Evolutionary conservation across 2,113 vertebrate species (phyloP).

Genomic region (Tenrec ecaudatus): DNA sequence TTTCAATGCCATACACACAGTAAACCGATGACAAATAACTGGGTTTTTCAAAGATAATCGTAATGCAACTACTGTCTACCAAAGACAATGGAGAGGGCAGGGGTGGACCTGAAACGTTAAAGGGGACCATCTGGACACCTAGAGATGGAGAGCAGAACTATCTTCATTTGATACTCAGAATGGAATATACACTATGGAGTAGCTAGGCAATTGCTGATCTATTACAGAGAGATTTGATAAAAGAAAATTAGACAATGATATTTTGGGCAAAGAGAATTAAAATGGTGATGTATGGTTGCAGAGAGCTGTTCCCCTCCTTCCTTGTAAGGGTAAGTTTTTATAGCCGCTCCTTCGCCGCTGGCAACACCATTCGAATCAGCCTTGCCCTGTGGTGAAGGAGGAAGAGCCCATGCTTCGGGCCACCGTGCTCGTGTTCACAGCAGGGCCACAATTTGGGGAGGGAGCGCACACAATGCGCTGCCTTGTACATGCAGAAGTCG

Average conservation of each 20-base stretch:
- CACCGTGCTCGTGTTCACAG: no score
- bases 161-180: constrained; percentile 26
- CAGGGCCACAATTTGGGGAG: no score
- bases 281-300: neutral
- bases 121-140: no score
- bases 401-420: no score
- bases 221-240: neutral
- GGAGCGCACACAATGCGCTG: no score
- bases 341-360: no score
- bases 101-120: neutral
- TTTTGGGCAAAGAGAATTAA: constrained; percentile 26
- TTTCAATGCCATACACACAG: neutral
- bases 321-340: neutral
- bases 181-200: neutral
- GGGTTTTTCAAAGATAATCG: neutral
- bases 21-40: neutral
- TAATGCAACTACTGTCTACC: neutral
- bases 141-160: neutral
- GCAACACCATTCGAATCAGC: no score
- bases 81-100: neutral
- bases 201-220: neutral
- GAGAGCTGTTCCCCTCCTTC: neutral
- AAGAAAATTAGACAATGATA: neutral
- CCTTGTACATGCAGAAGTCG: no score
- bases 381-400: no score